phyloP scores from a whole-genome alignment of 2,113 vertebrate species.

The Beaufortia kweichowensis region DNA sequence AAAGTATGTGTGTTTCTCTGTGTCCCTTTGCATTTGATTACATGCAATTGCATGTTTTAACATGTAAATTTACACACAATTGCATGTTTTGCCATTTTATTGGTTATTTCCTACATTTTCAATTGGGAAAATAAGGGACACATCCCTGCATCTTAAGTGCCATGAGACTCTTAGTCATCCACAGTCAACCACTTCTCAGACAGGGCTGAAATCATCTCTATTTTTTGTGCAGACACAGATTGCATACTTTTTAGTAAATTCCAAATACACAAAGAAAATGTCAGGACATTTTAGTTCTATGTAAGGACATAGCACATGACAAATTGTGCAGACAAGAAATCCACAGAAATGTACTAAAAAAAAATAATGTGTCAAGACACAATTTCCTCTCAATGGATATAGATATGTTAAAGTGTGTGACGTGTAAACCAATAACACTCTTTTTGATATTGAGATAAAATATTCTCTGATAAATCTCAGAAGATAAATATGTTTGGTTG shows the following conservation, averaged over 20 bases:
- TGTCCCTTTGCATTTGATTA: background rate
- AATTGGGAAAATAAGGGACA: too few relatives aligned
- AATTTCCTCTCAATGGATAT: background rate
- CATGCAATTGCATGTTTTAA: background rate
- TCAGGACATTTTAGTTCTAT: background rate
- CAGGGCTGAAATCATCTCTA: background rate
- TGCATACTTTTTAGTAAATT: background rate
- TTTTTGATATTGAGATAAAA: background rate
- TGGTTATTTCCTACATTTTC: too few relatives aligned
- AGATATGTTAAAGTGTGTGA: background rate
- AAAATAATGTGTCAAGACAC: background rate
- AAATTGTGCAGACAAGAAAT: background rate
- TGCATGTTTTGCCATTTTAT: too few relatives aligned
- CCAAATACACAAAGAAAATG: background rate
- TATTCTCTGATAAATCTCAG: background rate
- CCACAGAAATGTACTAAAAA: background rate
- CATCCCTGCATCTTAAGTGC: background rate
- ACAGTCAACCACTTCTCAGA: background rate
- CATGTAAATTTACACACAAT: background rate
- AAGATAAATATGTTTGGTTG: background rate
- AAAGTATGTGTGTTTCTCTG: conserved; percentile 52
- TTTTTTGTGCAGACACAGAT: conserved; percentile 3
- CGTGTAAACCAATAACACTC: background rate
- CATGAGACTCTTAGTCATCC: conserved; percentile 37
- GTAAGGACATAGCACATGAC: background rate